A percentile compares a stretch with the other conserved stretches of the same genome.
These are phyloP conservation scores for Pseudotriccus pelzelni DNA, from an alignment of 2,797 vertebrate genomes.

Conservation along the genomic window DNA sequence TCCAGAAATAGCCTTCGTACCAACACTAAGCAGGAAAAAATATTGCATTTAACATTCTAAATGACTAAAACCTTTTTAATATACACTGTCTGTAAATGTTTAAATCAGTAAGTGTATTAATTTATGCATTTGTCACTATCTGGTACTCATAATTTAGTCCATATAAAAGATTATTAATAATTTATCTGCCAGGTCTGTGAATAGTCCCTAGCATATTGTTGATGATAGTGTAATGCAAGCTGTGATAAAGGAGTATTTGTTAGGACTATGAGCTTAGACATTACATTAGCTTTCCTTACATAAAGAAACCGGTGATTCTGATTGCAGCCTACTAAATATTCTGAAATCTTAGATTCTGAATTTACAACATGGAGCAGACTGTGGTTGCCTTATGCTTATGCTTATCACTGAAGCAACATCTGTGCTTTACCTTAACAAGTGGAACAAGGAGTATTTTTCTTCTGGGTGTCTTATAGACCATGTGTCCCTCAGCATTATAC, in stretches of 20 bases:
- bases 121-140: not conserved
- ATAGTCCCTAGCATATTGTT: not conserved
- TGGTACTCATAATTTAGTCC: not conserved
- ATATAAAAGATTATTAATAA: constrained; percentile 1
- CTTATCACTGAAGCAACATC: constrained; percentile 68
- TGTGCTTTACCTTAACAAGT: constrained; percentile 73
- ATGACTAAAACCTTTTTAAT: not conserved
- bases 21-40: not conserved
- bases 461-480: constrained; percentile 65
- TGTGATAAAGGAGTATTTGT: not conserved
- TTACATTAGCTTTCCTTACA: not conserved
- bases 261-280: not conserved
- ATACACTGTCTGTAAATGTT: not conserved
- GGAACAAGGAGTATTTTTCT: constrained; percentile 74
- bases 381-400: constrained; percentile 51
- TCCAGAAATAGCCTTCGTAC: not conserved
- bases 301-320: constrained; percentile 1
- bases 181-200: not conserved
- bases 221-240: constrained; percentile 15
- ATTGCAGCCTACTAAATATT: constrained; percentile 16
- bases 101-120: not conserved
- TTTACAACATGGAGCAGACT: constrained; percentile 8
- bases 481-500: constrained; percentile 72
- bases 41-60: not conserved
- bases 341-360: constrained; percentile 59